Conservation (phyloP, 2,797 vertebrate genomes). For the Geotria australis region DNA sequence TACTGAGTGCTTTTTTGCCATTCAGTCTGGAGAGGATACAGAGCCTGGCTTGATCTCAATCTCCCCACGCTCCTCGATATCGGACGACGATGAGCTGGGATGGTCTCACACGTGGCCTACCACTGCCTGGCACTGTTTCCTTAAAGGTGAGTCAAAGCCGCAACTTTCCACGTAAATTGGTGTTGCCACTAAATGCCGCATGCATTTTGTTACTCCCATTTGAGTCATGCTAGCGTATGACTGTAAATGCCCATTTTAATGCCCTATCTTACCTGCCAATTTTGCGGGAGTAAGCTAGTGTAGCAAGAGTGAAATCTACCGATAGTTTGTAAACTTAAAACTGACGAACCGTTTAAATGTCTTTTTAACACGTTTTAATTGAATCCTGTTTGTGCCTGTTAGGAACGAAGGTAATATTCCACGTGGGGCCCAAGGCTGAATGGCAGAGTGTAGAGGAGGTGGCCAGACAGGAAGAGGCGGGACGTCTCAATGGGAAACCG, state of each 20-base stretch:
- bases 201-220: too few relatives aligned
- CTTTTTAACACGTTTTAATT: neutral
- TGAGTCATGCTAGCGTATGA: too few relatives aligned
- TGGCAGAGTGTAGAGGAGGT: constrained; percentile 88
- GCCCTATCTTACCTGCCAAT: too few relatives aligned
- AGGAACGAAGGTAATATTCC: constrained; percentile 86
- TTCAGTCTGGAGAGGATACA: constrained; percentile 63
- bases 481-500: too few relatives aligned
- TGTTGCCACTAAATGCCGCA: too few relatives aligned
- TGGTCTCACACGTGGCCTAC: constrained; percentile 97
- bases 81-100: constrained; percentile 88
- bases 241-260: too few relatives aligned
- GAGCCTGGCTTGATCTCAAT: constrained; percentile 88
- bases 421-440: constrained; percentile 49
- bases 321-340: too few relatives aligned
- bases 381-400: constrained; percentile 1
- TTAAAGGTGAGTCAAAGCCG: constrained; percentile 41
- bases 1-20: too few relatives aligned
- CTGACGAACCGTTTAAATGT: neutral
- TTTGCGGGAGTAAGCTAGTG: too few relatives aligned
- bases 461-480: constrained; percentile 18
- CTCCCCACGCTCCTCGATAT: constrained; percentile 18
- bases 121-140: constrained; percentile 87
- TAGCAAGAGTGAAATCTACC: too few relatives aligned
- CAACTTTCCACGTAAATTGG: neutral